Evolutionary conservation across 2,113 vertebrate species (phyloP), one percentile per base, ranked within the genome.

Genomic region (Pseudopodoces humilis): DNA sequence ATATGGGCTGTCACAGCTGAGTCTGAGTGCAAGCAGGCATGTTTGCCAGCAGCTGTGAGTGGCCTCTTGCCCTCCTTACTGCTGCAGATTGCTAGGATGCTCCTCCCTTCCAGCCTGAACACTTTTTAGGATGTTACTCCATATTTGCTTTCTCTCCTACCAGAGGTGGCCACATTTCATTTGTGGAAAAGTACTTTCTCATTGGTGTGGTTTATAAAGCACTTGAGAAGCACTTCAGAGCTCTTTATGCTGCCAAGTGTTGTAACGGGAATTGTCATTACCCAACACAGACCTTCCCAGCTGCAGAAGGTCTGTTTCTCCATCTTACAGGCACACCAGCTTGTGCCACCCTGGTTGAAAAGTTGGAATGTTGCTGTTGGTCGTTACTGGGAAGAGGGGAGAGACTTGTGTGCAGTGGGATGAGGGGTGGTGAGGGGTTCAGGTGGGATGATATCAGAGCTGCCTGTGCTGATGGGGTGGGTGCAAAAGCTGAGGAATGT

Each of bases 371-470:
- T 53, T 83, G 63, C 46, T 70, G 13, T 39, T 0, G 10, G 31
- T 53, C 1, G 0, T 65, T 58, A 25, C 17, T 50, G 47, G 56
- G 74, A 75, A 71, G 22, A 2, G 7, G 28, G 13, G 11, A 80
- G 55, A 56, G 5, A 22, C 53, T 79, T 0, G 0, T n/a, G 23
- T 1, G 3, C 1, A 1, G 41, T 65, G 82, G 28, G 31, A 27
- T n/a, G 55, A 53, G 60, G 49, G 60, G 55, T 35, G 33, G 9
- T 53, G 77, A 74, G 47, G 33, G 23, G 15, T 59, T 80, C 13
- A 14, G 30, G 21, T 58, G 50, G 33, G 25, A 11, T 2, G 4
- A 50, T 37, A 23, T 53, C 43, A 15, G 55, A 49, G 46, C 62
- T 92, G 62, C 39, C 39, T 75, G 23, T 5, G 19, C 21, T 58